Conservation (phyloP, 2,888 invertebrate species). For the Polietes domitor region DNA sequence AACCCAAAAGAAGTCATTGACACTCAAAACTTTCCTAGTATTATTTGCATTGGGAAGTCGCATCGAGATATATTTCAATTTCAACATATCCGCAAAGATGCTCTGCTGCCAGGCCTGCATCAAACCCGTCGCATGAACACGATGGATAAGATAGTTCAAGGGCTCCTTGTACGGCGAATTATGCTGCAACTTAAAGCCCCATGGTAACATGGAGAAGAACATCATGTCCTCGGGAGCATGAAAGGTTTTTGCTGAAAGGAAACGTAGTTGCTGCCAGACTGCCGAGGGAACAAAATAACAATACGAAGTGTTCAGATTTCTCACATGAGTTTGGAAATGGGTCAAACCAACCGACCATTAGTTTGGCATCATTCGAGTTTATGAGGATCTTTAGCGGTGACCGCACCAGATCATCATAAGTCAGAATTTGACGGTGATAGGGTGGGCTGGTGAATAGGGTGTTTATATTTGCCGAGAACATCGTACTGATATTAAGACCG, state of each 20-base stretch:
- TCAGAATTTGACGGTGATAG: background rate
- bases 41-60: background rate
- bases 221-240: slow-evolving; percentile 15
- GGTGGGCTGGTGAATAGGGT: slow-evolving; percentile 61
- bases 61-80: slow-evolving; percentile 4
- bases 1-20: slow-evolving; percentile 31
- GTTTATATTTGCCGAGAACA: slow-evolving; percentile 51
- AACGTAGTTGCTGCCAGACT: slow-evolving; percentile 48
- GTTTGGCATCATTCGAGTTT: background rate
- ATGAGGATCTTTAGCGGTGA: background rate
- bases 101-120: slow-evolving; percentile 31
- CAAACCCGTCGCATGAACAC: slow-evolving; percentile 26
- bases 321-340: slow-evolving; percentile 11
- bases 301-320: slow-evolving; percentile 30
- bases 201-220: background rate
- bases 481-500: slow-evolving; percentile 52
- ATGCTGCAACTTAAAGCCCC: slow-evolving; percentile 13
- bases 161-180: slow-evolving; percentile 39
- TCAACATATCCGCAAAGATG: slow-evolving; percentile 41
- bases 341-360: background rate
- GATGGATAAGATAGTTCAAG: slow-evolving; percentile 29
- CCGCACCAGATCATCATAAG: background rate
- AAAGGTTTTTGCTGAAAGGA: slow-evolving; percentile 36
- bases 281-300: slow-evolving; percentile 27
- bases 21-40: background rate